Percentiles rank a stretch among this genome's conserved stretches.
Conservation (phyloP, 2,888 invertebrate species). For the Mesoligia furuncula region DNA sequence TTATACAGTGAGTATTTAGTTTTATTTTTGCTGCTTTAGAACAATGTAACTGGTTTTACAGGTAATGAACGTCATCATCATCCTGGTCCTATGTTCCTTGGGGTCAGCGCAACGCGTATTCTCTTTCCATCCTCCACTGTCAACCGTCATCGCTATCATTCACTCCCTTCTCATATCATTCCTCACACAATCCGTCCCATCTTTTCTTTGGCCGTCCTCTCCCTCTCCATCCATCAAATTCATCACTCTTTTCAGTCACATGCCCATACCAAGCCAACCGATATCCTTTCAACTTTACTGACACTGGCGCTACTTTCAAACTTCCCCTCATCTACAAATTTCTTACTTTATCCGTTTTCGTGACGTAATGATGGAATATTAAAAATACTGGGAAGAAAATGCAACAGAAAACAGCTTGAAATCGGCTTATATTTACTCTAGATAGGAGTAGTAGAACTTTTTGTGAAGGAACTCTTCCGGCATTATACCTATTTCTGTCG, state of each 20-base stretch:
- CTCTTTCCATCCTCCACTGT: no score
- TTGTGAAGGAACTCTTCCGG: background rate
- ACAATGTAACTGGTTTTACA: background rate
- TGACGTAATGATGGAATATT: background rate
- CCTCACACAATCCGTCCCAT: no score
- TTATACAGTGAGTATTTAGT: slow-evolving; percentile 81
- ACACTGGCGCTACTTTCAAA: background rate
- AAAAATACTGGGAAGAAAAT: no score
- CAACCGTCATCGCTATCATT: no score
- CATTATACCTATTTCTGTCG: background rate
- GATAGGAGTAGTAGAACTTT: background rate
- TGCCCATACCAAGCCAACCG: background rate
- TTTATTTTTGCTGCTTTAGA: background rate
- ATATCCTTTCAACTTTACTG: background rate
- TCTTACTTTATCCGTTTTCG: background rate
- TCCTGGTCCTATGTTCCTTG: no score
- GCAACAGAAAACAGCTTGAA: background rate
- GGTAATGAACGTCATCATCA: no score
- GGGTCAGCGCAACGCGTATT: no score
- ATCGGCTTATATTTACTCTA: background rate
- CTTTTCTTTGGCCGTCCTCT: no score
- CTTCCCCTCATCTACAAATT: background rate
- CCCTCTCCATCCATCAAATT: no score
- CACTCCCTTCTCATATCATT: no score
- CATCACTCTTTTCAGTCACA: background rate